These are phyloP conservation scores for Battus philenor DNA, from an alignment of 1,140 invertebrate genomes.

Conservation along the genomic window DNA sequence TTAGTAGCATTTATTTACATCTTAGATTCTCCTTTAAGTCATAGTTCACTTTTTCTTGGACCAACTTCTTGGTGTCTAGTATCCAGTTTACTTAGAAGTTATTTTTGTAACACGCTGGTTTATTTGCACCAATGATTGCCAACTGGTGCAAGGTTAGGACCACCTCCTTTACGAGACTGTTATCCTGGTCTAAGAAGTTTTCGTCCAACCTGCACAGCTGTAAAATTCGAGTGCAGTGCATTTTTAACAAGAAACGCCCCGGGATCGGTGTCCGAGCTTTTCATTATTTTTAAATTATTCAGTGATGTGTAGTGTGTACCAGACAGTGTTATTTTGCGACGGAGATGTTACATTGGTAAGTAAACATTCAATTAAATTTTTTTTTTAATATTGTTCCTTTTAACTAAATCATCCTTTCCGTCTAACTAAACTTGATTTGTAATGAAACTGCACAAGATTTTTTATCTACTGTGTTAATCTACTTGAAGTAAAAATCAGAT, in stretches of 20 bases:
- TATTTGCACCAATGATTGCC: conserved; percentile 20
- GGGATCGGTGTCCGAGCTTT: conserved; percentile 46
- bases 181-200: conserved; percentile 45
- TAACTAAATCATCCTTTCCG: too few species aligned
- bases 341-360: conserved; percentile 34
- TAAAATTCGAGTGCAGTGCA: conserved; percentile 68
- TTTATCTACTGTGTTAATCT: too few species aligned
- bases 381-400: too few species aligned
- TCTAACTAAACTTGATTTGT: too few species aligned
- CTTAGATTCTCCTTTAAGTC: too few species aligned
- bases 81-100: conserved; percentile 10
- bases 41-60: conserved; percentile 6
- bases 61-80: conserved; percentile 7
- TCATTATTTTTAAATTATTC: conserved; percentile 72
- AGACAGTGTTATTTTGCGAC: conserved; percentile 27
- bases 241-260: conserved; percentile 69
- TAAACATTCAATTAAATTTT: conserved; percentile 31
- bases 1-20: too few species aligned
- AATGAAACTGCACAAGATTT: too few species aligned
- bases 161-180: conserved; percentile 59
- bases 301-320: conserved; percentile 52
- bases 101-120: conserved; percentile 7
- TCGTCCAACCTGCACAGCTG: conserved; percentile 60
- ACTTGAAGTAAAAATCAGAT: too few species aligned
- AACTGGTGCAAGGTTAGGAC: conserved; percentile 28